Conservation (phyloP, 2,888 invertebrate genomes). For the Schizaphis graminum region DNA sequence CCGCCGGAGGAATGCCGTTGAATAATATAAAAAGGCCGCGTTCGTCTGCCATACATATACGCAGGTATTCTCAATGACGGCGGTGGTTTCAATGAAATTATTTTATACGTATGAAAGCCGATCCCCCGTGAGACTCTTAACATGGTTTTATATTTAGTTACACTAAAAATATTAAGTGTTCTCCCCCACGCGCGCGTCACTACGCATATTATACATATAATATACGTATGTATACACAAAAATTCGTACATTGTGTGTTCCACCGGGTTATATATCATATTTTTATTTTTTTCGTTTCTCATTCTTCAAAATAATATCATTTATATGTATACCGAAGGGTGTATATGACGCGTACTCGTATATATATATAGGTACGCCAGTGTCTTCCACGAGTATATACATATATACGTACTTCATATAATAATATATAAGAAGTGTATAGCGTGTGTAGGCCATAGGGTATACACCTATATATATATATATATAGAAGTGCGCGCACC, state of each 20-base stretch:
- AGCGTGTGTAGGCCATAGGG: background rate
- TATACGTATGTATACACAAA: background rate
- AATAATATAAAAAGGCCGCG: slow-evolving; percentile 30
- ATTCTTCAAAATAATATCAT: background rate
- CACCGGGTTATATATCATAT: slow-evolving; percentile 39
- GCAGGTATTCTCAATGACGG: background rate
- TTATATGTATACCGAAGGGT: slow-evolving; percentile 4
- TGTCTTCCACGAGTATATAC: background rate
- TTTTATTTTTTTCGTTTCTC: background rate
- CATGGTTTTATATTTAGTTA: slow-evolving; percentile 62
- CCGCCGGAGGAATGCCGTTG: slow-evolving; percentile 39
- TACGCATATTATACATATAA: background rate
- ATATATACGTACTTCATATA: background rate
- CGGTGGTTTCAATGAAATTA: slow-evolving; percentile 30
- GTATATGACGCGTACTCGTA: background rate
- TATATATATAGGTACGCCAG: background rate
- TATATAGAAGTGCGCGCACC: too few species aligned
- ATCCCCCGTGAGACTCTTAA: slow-evolving; percentile 43
- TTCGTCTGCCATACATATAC: background rate
- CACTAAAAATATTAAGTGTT: slow-evolving; percentile 59
- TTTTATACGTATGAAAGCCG: slow-evolving; percentile 41
- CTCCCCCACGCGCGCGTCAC: slow-evolving; percentile 42
- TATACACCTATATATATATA: background rate
- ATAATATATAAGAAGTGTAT: background rate
- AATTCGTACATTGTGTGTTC: slow-evolving; percentile 43